Percentiles rank a stretch among this genome's conserved stretches.
phyloP scores from a whole-genome alignment of 2,797 vertebrate species.

The Eurystomus glaucurus region DNA sequence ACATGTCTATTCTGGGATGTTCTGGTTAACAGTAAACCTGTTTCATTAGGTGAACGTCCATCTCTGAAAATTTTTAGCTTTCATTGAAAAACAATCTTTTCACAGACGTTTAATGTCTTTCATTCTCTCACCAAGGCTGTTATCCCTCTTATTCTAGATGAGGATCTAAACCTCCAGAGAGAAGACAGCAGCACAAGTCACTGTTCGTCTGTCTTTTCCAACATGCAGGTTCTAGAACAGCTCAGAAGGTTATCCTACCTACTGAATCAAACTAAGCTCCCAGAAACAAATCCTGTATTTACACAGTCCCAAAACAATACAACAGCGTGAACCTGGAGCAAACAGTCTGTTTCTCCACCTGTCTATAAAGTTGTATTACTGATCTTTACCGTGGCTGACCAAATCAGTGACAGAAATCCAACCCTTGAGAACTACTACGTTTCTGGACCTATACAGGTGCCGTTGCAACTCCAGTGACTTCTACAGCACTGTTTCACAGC shows the following conservation, averaged over 20 bases:
- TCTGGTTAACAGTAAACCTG: background rate
- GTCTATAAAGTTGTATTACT: background rate
- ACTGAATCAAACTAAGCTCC: background rate
- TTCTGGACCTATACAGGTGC: background rate
- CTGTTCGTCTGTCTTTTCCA: background rate
- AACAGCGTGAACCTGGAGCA: background rate
- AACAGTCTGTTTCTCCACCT: background rate
- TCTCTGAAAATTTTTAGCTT: background rate
- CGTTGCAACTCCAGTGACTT: background rate
- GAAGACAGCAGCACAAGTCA: background rate
- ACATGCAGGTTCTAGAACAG: fast-evolving
- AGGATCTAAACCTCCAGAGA: background rate
- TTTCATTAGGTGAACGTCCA: background rate
- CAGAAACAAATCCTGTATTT: background rate
- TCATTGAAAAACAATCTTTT: background rate
- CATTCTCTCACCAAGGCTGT: background rate
- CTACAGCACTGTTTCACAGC: background rate
- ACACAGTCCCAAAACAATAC: background rate
- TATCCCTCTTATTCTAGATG: background rate
- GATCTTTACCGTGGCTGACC: background rate
- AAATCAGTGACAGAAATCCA: background rate
- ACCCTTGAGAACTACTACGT: background rate
- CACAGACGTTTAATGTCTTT: background rate
- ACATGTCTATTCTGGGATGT: background rate
- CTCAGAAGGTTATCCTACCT: background rate